Percentiles rank a stretch among this genome's conserved stretches.
These are phyloP conservation scores for Phylloscopus collybita DNA, from an alignment of 2,797 vertebrate species.

Conservation along the genomic window DNA sequence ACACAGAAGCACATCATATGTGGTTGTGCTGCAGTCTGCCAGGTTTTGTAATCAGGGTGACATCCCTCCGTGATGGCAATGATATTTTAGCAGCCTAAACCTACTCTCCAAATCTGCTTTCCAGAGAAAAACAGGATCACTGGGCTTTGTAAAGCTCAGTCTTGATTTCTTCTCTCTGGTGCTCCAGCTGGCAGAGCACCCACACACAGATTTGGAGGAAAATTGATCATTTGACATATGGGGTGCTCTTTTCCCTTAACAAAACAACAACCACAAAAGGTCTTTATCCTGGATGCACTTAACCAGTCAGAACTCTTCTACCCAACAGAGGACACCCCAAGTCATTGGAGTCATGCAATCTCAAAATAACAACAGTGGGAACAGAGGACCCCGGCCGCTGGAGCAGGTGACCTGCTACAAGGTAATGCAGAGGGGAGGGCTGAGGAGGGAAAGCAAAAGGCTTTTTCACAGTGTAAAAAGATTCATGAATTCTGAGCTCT, in stretches of 20 bases:
- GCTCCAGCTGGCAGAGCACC: conserved; percentile 48
- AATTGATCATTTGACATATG: conserved; percentile 6
- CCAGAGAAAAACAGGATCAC: not conserved
- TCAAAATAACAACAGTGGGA: conserved; percentile 85
- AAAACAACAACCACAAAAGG: conserved; percentile 82
- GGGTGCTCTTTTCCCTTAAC: conserved; percentile 66
- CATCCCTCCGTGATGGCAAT: not conserved
- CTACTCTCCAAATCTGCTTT: conserved; percentile 24
- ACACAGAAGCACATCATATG: not conserved
- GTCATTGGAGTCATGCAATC: conserved; percentile 85
- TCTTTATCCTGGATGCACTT: conserved; percentile 88
- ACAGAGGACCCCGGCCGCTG: conserved; percentile 91
- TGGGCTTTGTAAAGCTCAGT: conserved; percentile 9
- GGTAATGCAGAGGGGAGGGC: conserved; percentile 74
- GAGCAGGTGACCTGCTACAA: conserved; percentile 99
- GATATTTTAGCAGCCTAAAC: conserved; percentile 41
- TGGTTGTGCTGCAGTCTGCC: conserved; percentile 12
- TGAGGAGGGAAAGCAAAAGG: not conserved
- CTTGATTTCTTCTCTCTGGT: conserved; percentile 9
- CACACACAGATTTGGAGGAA: conserved; percentile 12
- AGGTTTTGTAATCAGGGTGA: conserved; percentile 4
- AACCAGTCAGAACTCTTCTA: conserved; percentile 84
- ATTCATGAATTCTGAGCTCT: not conserved
- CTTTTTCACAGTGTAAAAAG: not conserved
- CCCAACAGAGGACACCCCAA: conserved; percentile 87